phyloP scores from a whole-genome alignment of 1,140 invertebrate species.

The Leptoteleia sp. region DNA sequence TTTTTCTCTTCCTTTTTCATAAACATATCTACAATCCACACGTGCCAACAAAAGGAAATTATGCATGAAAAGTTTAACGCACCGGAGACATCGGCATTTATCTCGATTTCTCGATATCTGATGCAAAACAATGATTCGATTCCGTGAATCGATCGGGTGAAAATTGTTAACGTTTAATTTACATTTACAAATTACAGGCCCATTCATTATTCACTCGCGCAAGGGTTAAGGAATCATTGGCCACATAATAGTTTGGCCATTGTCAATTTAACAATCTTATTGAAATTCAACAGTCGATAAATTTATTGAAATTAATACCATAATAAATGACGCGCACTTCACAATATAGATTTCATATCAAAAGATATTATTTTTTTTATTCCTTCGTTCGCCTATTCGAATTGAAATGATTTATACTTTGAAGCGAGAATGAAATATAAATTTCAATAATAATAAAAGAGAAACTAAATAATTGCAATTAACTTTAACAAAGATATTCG shows the following conservation, averaged over 20 bases:
- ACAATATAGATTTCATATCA: too few species aligned
- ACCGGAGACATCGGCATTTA: constrained; percentile 19
- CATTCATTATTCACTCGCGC: constrained; percentile 26
- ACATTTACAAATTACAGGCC: constrained; percentile 30
- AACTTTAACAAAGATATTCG: too few species aligned
- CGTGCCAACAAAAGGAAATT: constrained; percentile 59
- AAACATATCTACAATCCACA: constrained; percentile 53
- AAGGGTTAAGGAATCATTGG: not conserved
- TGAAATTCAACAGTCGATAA: constrained; percentile 8
- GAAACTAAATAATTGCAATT: too few species aligned
- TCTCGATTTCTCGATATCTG: constrained; percentile 41
- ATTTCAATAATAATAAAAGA: too few species aligned
- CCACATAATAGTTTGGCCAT: not conserved
- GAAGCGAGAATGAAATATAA: too few species aligned
- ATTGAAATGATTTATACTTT: too few species aligned
- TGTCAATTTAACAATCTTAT: constrained; percentile 11
- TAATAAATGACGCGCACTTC: not conserved
- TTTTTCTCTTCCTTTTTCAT: constrained; percentile 38
- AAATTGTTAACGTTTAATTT: constrained; percentile 41
- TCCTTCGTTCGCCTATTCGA: too few species aligned
- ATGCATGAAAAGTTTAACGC: constrained; percentile 51
- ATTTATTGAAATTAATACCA: constrained; percentile 23
- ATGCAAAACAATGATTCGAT: constrained; percentile 28
- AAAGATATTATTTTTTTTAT: too few species aligned
- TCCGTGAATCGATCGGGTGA: constrained; percentile 38